Percentiles rank a stretch among this genome's conserved stretches.
Conservation (phyloP, 2,888 invertebrate species). For the Nephrotoma appendiculata region DNA sequence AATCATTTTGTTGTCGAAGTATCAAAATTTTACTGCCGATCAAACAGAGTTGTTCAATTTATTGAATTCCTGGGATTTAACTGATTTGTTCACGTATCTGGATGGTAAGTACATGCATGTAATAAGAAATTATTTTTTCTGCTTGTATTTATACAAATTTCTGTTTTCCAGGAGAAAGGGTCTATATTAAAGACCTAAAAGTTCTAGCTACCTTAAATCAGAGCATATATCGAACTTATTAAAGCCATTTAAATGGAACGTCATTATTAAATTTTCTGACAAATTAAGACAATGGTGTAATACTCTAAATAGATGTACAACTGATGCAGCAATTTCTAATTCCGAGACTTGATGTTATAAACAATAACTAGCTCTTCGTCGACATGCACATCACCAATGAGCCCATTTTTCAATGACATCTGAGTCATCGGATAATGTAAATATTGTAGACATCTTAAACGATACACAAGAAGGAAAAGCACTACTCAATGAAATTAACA, state of each 20-base stretch:
- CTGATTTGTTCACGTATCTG: neutral
- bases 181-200: neutral
- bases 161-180: neutral
- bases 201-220: neutral
- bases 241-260: neutral
- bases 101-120: neutral
- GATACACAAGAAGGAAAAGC: too few species aligned
- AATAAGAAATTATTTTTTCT: too few species aligned
- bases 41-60: neutral
- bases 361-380: too few species aligned
- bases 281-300: neutral
- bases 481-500: too few species aligned
- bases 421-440: too few species aligned
- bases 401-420: too few species aligned
- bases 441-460: too few species aligned
- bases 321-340: too few species aligned
- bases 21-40: neutral
- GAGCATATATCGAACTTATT: neutral
- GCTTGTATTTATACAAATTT: neutral
- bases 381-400: too few species aligned
- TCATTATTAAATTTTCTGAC: neutral
- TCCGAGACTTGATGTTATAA: too few species aligned
- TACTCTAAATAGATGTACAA: neutral
- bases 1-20: neutral
- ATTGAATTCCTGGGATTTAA: neutral